Conservation (phyloP, 2,797 vertebrate genomes). For the Pipistrellus kuhlii region DNA sequence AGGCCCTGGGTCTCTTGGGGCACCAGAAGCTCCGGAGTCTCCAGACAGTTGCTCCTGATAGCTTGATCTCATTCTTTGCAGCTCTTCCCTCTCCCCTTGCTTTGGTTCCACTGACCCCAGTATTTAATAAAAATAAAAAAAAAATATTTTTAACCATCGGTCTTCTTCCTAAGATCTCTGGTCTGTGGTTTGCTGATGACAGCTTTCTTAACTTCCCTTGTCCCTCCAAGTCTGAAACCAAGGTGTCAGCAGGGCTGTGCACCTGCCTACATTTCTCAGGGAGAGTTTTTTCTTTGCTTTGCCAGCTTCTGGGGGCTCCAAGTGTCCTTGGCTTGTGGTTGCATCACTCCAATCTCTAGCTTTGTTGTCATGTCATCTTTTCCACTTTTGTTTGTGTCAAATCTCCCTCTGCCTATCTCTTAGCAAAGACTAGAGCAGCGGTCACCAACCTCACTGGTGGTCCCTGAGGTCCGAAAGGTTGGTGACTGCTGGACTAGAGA, state of each 20-base stretch:
- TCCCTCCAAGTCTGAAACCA: background rate
- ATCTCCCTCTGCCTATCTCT: background rate
- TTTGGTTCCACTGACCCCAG: fast-evolving
- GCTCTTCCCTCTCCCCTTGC: background rate
- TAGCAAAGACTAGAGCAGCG: background rate
- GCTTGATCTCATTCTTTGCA: background rate
- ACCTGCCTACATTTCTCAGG: background rate
- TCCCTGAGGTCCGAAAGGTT: no score
- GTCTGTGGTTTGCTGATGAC: background rate
- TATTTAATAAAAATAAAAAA: background rate
- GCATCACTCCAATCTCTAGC: background rate
- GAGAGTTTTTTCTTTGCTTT: background rate
- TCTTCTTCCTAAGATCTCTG: background rate
- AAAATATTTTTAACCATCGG: background rate
- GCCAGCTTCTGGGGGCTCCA: background rate
- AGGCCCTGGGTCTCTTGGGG: background rate
- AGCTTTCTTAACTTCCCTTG: background rate
- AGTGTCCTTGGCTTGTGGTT: background rate
- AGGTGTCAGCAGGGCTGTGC: no score
- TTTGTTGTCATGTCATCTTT: background rate
- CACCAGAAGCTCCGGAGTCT: background rate
- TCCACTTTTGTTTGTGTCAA: background rate
- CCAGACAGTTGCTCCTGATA: background rate
- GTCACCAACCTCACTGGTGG: no score
- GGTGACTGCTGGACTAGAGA: no score